phyloP scores from a whole-genome alignment of 2,113 vertebrate genomes.

The Chaenogobius annularis region DNA sequence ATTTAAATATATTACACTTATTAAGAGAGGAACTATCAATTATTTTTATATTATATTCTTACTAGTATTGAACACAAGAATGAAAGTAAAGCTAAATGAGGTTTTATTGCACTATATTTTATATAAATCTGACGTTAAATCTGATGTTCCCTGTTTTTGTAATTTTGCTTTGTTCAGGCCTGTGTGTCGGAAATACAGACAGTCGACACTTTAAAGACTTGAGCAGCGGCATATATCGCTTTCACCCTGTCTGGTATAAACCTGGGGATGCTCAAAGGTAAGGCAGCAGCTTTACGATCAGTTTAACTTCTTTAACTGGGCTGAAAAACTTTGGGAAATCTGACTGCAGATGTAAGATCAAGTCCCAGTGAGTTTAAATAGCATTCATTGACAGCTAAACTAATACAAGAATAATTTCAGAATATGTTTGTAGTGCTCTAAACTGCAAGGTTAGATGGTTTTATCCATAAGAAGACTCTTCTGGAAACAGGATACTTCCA shows the following conservation, averaged over 20 bases:
- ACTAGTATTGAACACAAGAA: too few relatives aligned
- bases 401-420: neutral
- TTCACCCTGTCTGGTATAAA: conserved; percentile 78
- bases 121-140: too few relatives aligned
- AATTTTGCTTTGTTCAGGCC: conserved; percentile 68
- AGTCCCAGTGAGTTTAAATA: neutral
- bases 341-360: neutral
- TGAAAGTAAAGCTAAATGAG: too few relatives aligned
- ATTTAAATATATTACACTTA: neutral
- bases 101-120: too few relatives aligned
- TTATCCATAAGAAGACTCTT: neutral
- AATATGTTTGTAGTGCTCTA: neutral
- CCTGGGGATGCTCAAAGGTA: conserved; percentile 80
- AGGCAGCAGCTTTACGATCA: conserved; percentile 9
- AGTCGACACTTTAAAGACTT: conserved; percentile 86
- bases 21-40: too few relatives aligned
- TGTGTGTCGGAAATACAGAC: conserved; percentile 89
- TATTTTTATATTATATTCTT: too few relatives aligned
- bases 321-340: neutral
- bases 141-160: neutral
- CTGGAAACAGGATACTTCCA: too few relatives aligned
- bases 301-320: neutral
- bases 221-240: conserved; percentile 84
- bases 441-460: neutral
- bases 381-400: neutral